Conservation (phyloP, 1,140 invertebrate species). For the Apis mellifera region Amel_HAv3.1 CM009936.2:15566501-15567000, state of each 20-base stretch:
- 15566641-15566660: too few species aligned
- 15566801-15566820: background rate
- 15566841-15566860: background rate
- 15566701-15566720: background rate
- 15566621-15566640: background rate
- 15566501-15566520: conserved; percentile 28
- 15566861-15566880: too few species aligned
- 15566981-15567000: background rate
- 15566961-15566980: too few species aligned
- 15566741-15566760: background rate
- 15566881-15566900: too few species aligned
- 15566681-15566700: conserved; percentile 13
- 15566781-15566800: background rate
- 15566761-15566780: background rate
- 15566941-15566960: too few species aligned
- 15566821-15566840: too few species aligned
- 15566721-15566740: background rate
- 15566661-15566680: background rate
- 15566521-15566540: too few species aligned
- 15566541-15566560: background rate
- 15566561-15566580: background rate
- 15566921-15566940: too few species aligned
- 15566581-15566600: background rate
- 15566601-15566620: conserved; percentile 16
- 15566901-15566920: too few species aligned